A percentile compares a stretch with the other conserved stretches of the same genome.
These are phyloP conservation scores for Theristicus caerulescens DNA, from an alignment of 2,113 vertebrate species.

Conservation along the genomic window DNA sequence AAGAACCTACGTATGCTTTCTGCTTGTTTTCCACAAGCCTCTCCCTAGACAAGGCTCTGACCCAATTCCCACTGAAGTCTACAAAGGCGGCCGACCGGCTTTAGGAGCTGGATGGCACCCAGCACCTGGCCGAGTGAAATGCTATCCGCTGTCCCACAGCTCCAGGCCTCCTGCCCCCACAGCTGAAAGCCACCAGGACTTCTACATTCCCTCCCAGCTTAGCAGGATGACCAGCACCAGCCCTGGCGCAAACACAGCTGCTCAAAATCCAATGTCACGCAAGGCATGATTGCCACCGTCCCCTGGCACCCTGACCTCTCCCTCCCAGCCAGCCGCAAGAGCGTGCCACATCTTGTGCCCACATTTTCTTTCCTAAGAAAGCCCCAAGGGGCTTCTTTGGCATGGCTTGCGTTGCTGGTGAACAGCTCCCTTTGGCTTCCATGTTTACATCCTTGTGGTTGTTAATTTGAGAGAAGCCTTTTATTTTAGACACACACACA, in stretches of 20 bases:
- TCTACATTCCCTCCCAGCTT: slow-evolving; percentile 22
- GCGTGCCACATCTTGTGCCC: slow-evolving; percentile 32
- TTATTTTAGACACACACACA: slow-evolving; percentile 48
- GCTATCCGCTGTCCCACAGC: not conserved
- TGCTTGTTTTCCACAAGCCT: not conserved
- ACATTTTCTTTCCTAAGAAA: slow-evolving; percentile 56
- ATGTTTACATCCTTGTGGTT: slow-evolving; percentile 68
- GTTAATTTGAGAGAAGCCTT: slow-evolving; percentile 70
- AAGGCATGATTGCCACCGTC: not conserved
- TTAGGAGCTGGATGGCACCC: slow-evolving; percentile 6
- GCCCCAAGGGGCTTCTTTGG: slow-evolving; percentile 17
- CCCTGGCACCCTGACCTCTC: not conserved
- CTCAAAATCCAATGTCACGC: not conserved
- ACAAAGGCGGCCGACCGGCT: not conserved
- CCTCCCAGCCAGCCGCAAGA: not conserved
- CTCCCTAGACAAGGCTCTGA: slow-evolving; percentile 2
- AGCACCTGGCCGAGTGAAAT: not conserved
- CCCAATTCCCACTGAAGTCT: not conserved
- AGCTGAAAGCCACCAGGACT: not conserved
- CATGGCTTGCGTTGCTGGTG: not conserved
- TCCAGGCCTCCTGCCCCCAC: not conserved
- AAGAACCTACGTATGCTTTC: not conserved
- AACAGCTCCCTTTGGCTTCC: slow-evolving; percentile 59
- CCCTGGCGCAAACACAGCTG: not conserved
- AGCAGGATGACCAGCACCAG: not conserved